phyloP scores from a whole-genome alignment of 1,140 invertebrate genomes.

The Cherax destructor region DNA sequence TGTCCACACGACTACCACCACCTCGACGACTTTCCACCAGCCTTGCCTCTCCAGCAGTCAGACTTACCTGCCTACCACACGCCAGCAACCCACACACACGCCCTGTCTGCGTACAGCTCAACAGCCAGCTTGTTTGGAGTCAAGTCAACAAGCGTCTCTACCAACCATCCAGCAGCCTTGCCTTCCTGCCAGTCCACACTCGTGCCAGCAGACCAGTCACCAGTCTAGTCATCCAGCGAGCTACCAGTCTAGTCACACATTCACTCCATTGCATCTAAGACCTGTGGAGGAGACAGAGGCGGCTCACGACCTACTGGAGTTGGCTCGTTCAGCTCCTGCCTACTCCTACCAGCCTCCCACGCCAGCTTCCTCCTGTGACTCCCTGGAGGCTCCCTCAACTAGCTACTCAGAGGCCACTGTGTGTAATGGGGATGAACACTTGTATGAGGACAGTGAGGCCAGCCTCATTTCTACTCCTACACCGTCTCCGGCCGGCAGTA shows the following conservation, averaged over 20 bases:
- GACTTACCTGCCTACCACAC: neutral
- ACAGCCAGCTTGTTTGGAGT: neutral
- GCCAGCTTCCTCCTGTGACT: slow-evolving; percentile 58
- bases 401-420: slow-evolving; percentile 34
- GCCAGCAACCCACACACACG: neutral
- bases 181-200: slow-evolving; percentile 21
- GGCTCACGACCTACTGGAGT: slow-evolving; percentile 73
- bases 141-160: slow-evolving; percentile 15
- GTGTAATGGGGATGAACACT: slow-evolving; percentile 77
- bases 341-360: slow-evolving; percentile 60
- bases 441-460: slow-evolving; percentile 73
- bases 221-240: neutral
- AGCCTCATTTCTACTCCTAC: slow-evolving; percentile 62
- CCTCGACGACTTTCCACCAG: slow-evolving; percentile 31
- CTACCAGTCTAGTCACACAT: slow-evolving; percentile 33
- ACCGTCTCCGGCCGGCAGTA: slow-evolving; percentile 67
- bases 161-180: slow-evolving; percentile 6
- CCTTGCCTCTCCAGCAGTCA: slow-evolving; percentile 48
- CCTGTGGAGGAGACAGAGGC: slow-evolving; percentile 74
- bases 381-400: slow-evolving; percentile 30
- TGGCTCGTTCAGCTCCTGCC: slow-evolving; percentile 73
- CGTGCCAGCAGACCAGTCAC: neutral
- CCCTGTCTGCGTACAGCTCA: neutral
- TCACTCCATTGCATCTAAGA: slow-evolving; percentile 69
- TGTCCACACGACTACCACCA: slow-evolving; percentile 44